phyloP scores from a whole-genome alignment of 2,113 vertebrate species.

The Cynoglossus semilaevis region DNA sequence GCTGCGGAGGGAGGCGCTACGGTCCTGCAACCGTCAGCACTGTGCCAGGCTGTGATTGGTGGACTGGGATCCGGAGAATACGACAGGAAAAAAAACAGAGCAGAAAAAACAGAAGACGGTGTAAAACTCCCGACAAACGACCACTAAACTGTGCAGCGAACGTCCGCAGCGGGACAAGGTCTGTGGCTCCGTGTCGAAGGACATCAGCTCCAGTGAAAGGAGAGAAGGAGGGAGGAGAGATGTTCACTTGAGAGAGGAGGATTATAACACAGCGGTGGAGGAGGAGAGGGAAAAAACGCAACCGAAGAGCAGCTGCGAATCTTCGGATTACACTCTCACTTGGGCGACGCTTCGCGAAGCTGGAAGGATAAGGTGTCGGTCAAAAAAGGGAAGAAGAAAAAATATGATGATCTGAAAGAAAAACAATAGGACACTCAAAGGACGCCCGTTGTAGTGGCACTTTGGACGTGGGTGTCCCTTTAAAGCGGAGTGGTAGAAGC shows the following conservation, averaged over 20 bases:
- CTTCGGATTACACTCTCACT: slow-evolving; percentile 46
- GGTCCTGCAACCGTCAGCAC: slow-evolving; percentile 31
- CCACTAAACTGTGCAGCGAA: slow-evolving; percentile 4
- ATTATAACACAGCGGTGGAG: slow-evolving; percentile 22
- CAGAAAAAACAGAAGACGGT: slow-evolving; percentile 6
- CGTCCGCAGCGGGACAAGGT: not conserved
- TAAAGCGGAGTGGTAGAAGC: slow-evolving; percentile 10
- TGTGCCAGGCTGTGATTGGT: slow-evolving; percentile 42
- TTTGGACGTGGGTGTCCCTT: slow-evolving; percentile 27
- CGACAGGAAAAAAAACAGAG: slow-evolving; percentile 8
- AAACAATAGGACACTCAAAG: slow-evolving; percentile 2
- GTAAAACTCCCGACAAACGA: slow-evolving; percentile 39
- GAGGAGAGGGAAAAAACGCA: slow-evolving; percentile 11
- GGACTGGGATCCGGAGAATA: slow-evolving; percentile 46
- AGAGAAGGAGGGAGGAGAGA: not conserved
- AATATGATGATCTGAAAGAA: slow-evolving; percentile 19
- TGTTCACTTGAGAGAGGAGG: slow-evolving; percentile 8
- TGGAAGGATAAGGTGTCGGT: slow-evolving; percentile 52
- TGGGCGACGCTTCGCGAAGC: slow-evolving; percentile 8
- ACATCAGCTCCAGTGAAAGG: not conserved
- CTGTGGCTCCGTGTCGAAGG: slow-evolving; percentile 6
- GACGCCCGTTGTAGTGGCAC: slow-evolving; percentile 43
- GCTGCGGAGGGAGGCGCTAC: slow-evolving; percentile 40
- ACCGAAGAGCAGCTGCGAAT: slow-evolving; percentile 21
- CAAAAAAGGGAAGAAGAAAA: not conserved